These are phyloP conservation scores for Beaufortia kweichowensis DNA, from an alignment of 2,113 vertebrate species.

Conservation along the genomic window DNA sequence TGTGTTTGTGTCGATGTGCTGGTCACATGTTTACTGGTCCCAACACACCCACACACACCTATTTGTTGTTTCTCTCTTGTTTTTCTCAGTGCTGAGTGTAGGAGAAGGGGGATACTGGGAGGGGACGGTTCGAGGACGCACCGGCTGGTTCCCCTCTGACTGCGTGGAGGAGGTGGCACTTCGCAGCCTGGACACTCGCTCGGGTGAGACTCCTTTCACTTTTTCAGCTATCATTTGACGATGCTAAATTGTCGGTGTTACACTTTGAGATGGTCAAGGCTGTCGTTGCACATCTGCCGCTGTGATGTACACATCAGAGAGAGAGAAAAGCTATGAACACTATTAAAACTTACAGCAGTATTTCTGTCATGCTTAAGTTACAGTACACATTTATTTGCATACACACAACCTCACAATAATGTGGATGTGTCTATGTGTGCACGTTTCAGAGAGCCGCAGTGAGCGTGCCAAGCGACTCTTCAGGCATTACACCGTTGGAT, in stretches of 20 bases:
- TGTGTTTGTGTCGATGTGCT: slow-evolving; percentile 25
- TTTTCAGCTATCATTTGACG: neutral
- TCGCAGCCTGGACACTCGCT: slow-evolving; percentile 82
- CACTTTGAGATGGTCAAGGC: neutral
- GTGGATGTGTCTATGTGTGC: slow-evolving; percentile 50
- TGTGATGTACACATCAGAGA: neutral
- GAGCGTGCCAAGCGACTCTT: slow-evolving; percentile 90
- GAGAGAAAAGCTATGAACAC: slow-evolving; percentile 29
- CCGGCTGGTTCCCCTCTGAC: slow-evolving; percentile 92
- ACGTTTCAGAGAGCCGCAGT: slow-evolving; percentile 85
- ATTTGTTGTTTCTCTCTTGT: slow-evolving; percentile 40
- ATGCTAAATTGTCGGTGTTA: too few relatives aligned
- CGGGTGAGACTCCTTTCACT: slow-evolving; percentile 72
- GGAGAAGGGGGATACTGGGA: slow-evolving; percentile 95
- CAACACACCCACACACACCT: slow-evolving; percentile 32
- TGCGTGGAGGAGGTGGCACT: slow-evolving; percentile 89
- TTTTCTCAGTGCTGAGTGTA: slow-evolving; percentile 81
- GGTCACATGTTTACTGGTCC: neutral
- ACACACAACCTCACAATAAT: slow-evolving; percentile 29
- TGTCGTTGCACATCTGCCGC: neutral
- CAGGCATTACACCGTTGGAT: slow-evolving; percentile 91
- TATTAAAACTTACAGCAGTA: slow-evolving; percentile 35
- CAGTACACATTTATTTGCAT: neutral
- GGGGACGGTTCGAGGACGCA: slow-evolving; percentile 86
- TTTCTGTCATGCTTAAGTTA: too few relatives aligned